These are phyloP conservation scores for Neotoma lepida DNA, from an alignment of 2,113 vertebrate genomes.

Conservation along the genomic window DNA sequence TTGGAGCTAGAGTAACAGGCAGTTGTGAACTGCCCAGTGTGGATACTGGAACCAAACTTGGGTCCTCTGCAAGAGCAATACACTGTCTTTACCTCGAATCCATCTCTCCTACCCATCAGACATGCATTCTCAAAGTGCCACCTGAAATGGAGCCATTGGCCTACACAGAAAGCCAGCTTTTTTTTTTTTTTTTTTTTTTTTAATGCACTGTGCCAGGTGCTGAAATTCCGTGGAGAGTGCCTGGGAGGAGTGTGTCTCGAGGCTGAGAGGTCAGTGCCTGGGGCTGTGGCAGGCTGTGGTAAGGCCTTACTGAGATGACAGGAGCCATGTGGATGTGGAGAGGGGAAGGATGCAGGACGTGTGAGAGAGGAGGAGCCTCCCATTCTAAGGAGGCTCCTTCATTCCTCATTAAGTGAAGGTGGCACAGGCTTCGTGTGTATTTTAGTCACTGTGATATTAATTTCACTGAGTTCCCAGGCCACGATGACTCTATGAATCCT, in stretches of 20 bases:
- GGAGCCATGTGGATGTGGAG: neutral
- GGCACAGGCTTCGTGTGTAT: slow-evolving; percentile 67
- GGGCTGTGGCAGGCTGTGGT: neutral
- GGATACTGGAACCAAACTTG: neutral
- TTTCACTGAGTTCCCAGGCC: slow-evolving; percentile 78
- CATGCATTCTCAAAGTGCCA: neutral
- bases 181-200: neutral
- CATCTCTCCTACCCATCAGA: neutral
- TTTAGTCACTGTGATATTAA: slow-evolving; percentile 81
- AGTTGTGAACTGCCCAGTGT: neutral
- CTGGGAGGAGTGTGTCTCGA: neutral
- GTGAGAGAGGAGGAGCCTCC: neutral
- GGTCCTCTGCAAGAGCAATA: neutral
- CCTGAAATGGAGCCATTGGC: neutral
- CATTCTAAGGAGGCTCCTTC: neutral
- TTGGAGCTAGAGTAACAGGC: neutral
- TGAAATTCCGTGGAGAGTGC: neutral
- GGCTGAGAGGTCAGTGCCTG: neutral
- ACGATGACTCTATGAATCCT: slow-evolving; percentile 76
- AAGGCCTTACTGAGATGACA: neutral
- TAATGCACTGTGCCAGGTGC: neutral
- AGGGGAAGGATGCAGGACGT: too few species aligned
- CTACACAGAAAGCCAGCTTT: neutral
- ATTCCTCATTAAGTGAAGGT: neutral
- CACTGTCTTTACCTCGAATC: neutral